Conservation (phyloP, 2,888 invertebrate species). For the Lasioglossum lativentre region DNA sequence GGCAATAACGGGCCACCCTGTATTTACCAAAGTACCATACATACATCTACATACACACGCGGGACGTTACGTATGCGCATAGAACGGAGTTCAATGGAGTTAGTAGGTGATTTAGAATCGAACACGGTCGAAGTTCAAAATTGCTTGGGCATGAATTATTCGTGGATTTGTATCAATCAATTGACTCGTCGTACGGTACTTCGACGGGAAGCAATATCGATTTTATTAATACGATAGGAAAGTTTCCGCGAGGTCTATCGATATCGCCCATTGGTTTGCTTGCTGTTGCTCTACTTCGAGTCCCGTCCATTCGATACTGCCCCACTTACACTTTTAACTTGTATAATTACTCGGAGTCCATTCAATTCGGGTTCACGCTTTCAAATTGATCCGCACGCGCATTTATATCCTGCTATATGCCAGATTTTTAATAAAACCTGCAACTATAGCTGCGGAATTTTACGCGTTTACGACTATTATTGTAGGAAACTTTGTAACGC, state of each 20-base stretch:
- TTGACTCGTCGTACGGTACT: not conserved
- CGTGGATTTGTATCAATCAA: conserved; percentile 17
- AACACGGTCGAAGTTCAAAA: conserved; percentile 1
- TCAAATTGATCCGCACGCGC: not conserved
- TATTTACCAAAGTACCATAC: not conserved
- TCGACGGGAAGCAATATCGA: not conserved
- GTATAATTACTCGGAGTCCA: not conserved
- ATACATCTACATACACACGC: not conserved
- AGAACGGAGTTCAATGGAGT: not conserved
- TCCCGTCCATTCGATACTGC: not conserved
- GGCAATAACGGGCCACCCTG: not conserved
- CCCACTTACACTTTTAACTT: conserved; percentile 3
- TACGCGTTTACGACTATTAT: no score
- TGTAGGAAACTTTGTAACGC: no score
- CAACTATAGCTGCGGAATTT: no score
- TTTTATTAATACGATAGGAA: conserved; percentile 19
- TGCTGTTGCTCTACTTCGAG: conserved; percentile 1
- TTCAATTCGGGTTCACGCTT: not conserved
- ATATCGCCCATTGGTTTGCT: not conserved
- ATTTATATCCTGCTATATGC: not conserved
- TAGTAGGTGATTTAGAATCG: conserved; percentile 7
- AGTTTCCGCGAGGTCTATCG: conserved; percentile 3
- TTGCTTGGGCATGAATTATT: conserved; percentile 8
- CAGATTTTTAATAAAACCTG: not conserved
- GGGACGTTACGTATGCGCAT: conserved; percentile 6